Percentiles rank a stretch among this genome's conserved stretches.
phyloP scores from a whole-genome alignment of 2,113 vertebrate genomes.

The Pluvianellus socialis region DNA sequence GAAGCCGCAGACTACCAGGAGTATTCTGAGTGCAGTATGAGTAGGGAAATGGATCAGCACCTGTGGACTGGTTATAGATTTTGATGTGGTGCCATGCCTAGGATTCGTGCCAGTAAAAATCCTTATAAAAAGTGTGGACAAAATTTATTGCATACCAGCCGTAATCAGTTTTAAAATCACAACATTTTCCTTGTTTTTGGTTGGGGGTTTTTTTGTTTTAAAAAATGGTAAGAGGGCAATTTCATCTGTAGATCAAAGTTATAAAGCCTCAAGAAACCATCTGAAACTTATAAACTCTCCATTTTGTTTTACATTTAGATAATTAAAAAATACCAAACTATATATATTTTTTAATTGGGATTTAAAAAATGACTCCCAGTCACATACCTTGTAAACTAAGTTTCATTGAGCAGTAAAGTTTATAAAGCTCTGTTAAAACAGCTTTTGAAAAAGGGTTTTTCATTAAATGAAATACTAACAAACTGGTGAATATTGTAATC shows the following conservation, averaged over 20 bases:
- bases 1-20: not conserved
- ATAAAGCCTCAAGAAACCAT: slow-evolving; percentile 18
- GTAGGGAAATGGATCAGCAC: not conserved
- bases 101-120: not conserved
- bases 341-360: slow-evolving; percentile 40
- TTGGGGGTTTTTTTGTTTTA: not conserved
- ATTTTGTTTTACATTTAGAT: slow-evolving; percentile 37
- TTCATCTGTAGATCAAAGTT: slow-evolving; percentile 42
- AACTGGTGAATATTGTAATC: slow-evolving; percentile 6
- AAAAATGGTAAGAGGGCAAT: not conserved
- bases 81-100: slow-evolving; percentile 11
- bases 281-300: slow-evolving; percentile 22
- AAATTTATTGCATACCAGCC: slow-evolving; percentile 10
- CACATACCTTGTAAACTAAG: slow-evolving; percentile 35
- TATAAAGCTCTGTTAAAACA: slow-evolving; percentile 21
- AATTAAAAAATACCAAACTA: slow-evolving; percentile 58
- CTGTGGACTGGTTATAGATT: slow-evolving; percentile 2
- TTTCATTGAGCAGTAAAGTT: slow-evolving; percentile 41
- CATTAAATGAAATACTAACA: slow-evolving; percentile 11
- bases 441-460: not conserved
- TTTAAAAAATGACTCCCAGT: slow-evolving; percentile 33
- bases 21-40: not conserved
- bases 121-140: slow-evolving; percentile 35
- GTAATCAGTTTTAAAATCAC: slow-evolving; percentile 10
- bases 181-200: not conserved